Evolutionary conservation across 2,113 vertebrate genomes (phyloP).

Genomic region (Polyodon spathula): DNA sequence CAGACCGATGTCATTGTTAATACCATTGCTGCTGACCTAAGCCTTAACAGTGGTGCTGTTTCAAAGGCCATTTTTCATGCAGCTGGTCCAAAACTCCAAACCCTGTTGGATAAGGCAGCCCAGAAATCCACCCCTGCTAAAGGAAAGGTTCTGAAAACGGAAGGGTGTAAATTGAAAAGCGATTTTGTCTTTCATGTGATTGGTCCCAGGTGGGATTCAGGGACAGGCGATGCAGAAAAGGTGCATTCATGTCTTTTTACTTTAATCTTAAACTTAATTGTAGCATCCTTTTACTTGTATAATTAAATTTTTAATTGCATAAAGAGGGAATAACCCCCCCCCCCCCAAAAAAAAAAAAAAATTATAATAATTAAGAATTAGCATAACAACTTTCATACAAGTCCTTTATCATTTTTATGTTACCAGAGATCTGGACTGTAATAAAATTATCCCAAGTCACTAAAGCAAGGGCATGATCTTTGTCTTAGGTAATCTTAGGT

Average conservation of each 20-base stretch:
- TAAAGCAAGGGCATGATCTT: too few relatives aligned
- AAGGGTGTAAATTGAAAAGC: conserved; percentile 52
- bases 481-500: not conserved
- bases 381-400: too few relatives aligned
- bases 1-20: conserved; percentile 72
- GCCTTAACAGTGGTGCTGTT: conserved; percentile 54
- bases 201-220: conserved; percentile 43
- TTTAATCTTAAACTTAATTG: not conserved
- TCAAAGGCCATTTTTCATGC: conserved; percentile 57
- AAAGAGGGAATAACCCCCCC: too few relatives aligned
- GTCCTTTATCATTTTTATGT: too few relatives aligned
- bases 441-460: too few relatives aligned
- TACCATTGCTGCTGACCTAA: conserved; percentile 53
- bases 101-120: conserved; percentile 26
- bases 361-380: too few relatives aligned
- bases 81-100: conserved; percentile 59
- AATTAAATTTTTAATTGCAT: too few relatives aligned
- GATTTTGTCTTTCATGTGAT: conserved; percentile 55
- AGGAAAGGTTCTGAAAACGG: conserved; percentile 54
- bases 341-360: too few relatives aligned
- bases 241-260: conserved; percentile 35
- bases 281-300: too few relatives aligned
- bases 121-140: accelerated
- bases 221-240: conserved; percentile 14
- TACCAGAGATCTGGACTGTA: too few relatives aligned